phyloP scores from a whole-genome alignment of 2,888 invertebrate species.

The Sarcophaga caerulescens region DNA sequence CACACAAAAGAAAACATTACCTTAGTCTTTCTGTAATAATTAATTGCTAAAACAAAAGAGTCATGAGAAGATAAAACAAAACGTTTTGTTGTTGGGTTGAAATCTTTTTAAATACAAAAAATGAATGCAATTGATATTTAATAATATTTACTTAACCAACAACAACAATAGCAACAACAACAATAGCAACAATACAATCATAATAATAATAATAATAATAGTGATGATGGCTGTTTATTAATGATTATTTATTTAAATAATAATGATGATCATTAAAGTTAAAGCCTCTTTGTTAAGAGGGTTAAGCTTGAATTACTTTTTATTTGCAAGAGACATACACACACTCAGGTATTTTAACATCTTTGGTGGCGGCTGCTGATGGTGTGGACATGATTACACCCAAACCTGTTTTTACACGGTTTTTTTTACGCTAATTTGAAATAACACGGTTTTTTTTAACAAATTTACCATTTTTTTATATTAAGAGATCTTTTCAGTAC shows the following conservation, averaged over 20 bases:
- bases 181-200: background rate
- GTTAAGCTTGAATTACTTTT: constrained; percentile 50
- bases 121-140: constrained; percentile 11
- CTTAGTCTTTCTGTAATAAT: background rate
- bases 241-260: no score
- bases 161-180: no score
- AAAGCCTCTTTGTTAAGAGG: constrained; percentile 42
- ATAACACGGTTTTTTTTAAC: no score
- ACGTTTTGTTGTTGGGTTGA: background rate
- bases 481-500: no score
- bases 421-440: no score
- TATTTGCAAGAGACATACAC: background rate
- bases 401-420: no score
- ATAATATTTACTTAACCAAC: constrained; percentile 13
- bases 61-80: background rate
- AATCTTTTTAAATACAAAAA: background rate
- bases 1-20: no score
- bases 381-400: background rate
- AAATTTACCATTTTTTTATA: no score
- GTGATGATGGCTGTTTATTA: constrained; percentile 11
- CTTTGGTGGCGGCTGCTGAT: constrained; percentile 53
- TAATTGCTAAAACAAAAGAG: constrained; percentile 8
- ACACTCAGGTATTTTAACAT: constrained; percentile 74
- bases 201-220: constrained; percentile 10
- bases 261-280: constrained; percentile 15